Evolutionary conservation across 1,140 invertebrate genomes (phyloP), one percentile per base, ranked within the genome.

Genomic region (Oryzaephilus surinamensis): DNA sequence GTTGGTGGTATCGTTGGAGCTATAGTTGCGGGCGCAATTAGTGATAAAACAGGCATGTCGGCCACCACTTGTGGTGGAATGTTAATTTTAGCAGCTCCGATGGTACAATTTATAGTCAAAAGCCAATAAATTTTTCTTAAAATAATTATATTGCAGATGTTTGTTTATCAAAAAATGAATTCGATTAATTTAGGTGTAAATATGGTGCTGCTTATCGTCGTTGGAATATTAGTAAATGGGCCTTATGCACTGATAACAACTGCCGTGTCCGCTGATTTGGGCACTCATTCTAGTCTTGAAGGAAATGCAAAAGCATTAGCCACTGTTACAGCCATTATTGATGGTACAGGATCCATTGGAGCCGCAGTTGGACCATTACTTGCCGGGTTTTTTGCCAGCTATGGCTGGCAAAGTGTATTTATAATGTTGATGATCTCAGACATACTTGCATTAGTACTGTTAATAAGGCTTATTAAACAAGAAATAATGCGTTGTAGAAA

Each of bases 171-270:
- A 60, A 63, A 65, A 38, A 77, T 78, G 54, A 84, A 84, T 16
- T 69, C 72, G 17, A 51, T 67, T 12, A 76, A 71, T 41, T 57
- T 82, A 11, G 54, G 51, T 2, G 50, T 74, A 1, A 89, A 82
- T 59, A 70, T 84, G 31, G 49, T 74, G 20, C 58, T 97, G 29
- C 69, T 96, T 38, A 57, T 93, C 15, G 29, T 84, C 8, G 76
- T 78, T 40, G 93, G 93, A 13, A 57, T 82, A 41, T 65, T 96
- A 23, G 91, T 97, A 0, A 97, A 97, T 65, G 93, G 91, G 2
- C 93, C 93, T 1, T 97, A 97, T 64, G 86, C 90, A 14, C 67
- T 97, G 12, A 97, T 97, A 54, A 97, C 93, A 8, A 97, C 94
- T 5, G 90, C 91, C 1, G 91, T 97, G 27, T 92, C 90, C 32